These are phyloP conservation scores for Papio anubis DNA, from an alignment of 2,113 vertebrate species.

Conservation along the genomic window DNA sequence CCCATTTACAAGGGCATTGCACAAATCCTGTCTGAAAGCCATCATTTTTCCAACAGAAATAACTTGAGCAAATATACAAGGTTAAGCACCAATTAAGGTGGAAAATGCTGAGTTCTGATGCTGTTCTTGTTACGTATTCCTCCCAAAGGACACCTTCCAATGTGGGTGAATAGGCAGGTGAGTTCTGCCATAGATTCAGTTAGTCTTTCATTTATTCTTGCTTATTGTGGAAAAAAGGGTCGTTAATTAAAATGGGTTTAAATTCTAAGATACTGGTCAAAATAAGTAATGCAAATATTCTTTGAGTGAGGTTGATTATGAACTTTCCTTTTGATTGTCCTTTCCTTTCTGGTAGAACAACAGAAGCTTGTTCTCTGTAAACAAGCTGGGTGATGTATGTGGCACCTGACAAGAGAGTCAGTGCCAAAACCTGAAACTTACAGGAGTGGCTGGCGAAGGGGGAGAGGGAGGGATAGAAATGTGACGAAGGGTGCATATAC, in stretches of 20 bases:
- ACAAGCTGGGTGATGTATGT: neutral
- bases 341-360: neutral
- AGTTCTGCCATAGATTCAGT: neutral
- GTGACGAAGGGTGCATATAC: fast-evolving
- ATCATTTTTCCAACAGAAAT: neutral
- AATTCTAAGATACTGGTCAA: neutral
- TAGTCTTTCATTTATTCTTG: neutral
- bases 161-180: neutral
- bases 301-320: neutral
- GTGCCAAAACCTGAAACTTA: no score
- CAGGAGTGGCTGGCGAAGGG: no score
- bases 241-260: neutral
- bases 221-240: neutral
- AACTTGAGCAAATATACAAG: neutral
- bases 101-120: neutral
- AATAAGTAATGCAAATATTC: neutral
- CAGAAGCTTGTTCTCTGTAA: neutral
- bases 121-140: neutral
- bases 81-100: neutral
- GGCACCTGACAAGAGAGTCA: no score
- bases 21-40: neutral
- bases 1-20: neutral
- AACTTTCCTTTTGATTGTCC: neutral
- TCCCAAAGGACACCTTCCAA: neutral
- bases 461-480: fast-evolving